phyloP scores from a whole-genome alignment of 2,113 vertebrate genomes.

The Rhinichthys klamathensis region DNA sequence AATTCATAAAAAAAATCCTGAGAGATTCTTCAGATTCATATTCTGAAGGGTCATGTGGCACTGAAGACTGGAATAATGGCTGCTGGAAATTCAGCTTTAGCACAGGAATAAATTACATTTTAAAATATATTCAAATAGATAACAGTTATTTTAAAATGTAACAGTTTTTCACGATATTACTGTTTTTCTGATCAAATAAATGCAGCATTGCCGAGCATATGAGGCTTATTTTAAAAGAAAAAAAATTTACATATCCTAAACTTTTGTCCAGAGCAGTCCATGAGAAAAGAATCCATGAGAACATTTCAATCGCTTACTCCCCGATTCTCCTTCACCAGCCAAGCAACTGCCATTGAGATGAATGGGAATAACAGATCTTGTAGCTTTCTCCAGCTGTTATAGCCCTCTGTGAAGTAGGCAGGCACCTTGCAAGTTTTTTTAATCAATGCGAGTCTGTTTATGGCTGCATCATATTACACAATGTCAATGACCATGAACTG shows the following conservation, averaged over 20 bases:
- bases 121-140: not conserved
- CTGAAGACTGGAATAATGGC: no score
- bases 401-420: not conserved
- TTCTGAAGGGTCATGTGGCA: no score
- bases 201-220: not conserved
- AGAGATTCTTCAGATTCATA: no score
- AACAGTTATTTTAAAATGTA: not conserved
- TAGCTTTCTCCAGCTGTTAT: not conserved
- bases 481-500: not conserved
- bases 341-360: not conserved
- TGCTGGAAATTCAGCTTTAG: not conserved
- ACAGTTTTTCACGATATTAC: not conserved
- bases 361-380: not conserved
- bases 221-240: not conserved
- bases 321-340: not conserved
- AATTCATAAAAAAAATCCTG: no score
- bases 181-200: not conserved
- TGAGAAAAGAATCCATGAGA: not conserved
- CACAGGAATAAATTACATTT: not conserved
- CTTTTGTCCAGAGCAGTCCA: not conserved
- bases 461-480: constrained; percentile 25
- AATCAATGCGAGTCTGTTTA: not conserved
- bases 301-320: not conserved
- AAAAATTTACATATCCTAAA: not conserved
- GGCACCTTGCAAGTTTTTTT: not conserved